Base-by-base conservation (phyloP, 2,888 invertebrate genomes). In the Thymelicus lineola region DNA sequence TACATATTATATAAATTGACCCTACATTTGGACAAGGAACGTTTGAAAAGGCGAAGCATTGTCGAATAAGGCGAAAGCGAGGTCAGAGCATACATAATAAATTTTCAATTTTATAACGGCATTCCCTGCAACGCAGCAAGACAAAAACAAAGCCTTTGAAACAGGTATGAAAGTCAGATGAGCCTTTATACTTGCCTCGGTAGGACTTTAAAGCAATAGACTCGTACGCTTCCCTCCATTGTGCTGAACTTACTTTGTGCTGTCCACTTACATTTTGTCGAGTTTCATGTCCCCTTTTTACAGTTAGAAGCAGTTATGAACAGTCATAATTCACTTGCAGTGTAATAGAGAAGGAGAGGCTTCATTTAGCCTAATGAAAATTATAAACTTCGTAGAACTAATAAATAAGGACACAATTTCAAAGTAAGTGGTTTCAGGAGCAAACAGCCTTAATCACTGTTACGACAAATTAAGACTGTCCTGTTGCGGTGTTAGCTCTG, bases 241-340 rank as follows among this genome's bases (percentile, higher is more conserved):
- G 50, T 61, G 36, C 14, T 59, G 53, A 60, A 62, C 62, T 46
- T 38, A 63, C 68, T 62, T 61, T 46, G 68, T 69, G 63, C 69
- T 71, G 71, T 65, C 68, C 72, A 73, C 72, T 72, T 70, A 66
- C 59, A 65, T 73, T 58, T 45, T 48, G 57, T 28, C 63, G 36
- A 55, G 58, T 57, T 60, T 46, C 28, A n/a, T 20, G 10, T 63
- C 38, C 35, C 45, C 57, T 65, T 63, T 63, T 53, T 53, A 63
- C 38, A 38, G 38, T 38, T 59, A 53, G 53, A 50, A 12, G 20
- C 53, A 53, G 53, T 53, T 53, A 53, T 17, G 20, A 53, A 20
- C 20, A 53, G 20, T 53, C 53, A 20, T 53, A 20, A 53, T 20
- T 53, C 53, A 53, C 17, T 50, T 50, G 7, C 50, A 50, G 17